Evolutionary conservation across 2,888 invertebrate genomes (phyloP), one percentile per base, ranked within the genome.

Genomic region (Dryomyza anilis): DNA sequence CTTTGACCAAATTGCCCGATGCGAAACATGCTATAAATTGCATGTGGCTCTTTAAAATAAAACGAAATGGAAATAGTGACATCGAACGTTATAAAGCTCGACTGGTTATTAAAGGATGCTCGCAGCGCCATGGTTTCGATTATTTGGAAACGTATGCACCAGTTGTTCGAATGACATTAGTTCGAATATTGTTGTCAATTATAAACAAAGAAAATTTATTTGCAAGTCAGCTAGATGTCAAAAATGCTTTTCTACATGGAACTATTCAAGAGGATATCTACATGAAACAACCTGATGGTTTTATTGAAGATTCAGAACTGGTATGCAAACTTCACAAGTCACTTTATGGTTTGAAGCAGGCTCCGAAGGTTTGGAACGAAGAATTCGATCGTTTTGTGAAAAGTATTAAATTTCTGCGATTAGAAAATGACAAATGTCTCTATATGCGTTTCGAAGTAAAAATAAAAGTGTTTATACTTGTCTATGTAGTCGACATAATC

Each of bases 331-430:
- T 3, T 14, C 12, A 36, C 2, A 36, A 6, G n/a, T 2, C 36
- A 3, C 2, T 36, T 3, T 36, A 36, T 6, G 36, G 3, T 6
- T 6, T 36, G 2, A 36, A 36, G 23, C 23, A 48, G 6, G 23
- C 48, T 21, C 21, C 48, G 2, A 48, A 6, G 10, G 7, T 8
- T 10, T 23, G 48, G 23, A 48, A 36, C 6, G 6, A 3, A 6
- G n/a, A 2, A 3, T 36, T 36, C 6, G 3, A 2, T 2, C n/a
- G 12, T 36, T 2, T 36, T 36, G 12, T 36, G 6, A 3, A 36
- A 6, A 69, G 63, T 29, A 71, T 72, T 63, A 65, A 67, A 56
- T 67, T 76, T n/a, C n/a, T n/a, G n/a, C n/a, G 36, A 36, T 36
- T n/a, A 2, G 6, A 36, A 2, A 2, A 3, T 6, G 36, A 36